Evolutionary conservation across 2,888 invertebrate genomes (phyloP), one percentile per base, ranked within the genome.

Genomic region (Tetragnatha montana): DNA sequence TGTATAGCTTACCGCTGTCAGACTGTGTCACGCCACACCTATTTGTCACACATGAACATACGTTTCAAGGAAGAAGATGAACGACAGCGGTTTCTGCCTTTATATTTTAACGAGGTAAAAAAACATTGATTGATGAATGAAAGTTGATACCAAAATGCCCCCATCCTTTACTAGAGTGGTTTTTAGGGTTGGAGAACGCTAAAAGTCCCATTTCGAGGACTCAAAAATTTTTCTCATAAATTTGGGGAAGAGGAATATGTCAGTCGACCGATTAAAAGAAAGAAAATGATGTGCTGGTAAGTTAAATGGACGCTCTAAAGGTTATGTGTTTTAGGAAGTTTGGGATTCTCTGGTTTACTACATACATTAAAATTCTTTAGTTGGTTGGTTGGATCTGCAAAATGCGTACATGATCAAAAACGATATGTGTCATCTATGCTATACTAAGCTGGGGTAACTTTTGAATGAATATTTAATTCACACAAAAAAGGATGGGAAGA

Each of bases 31-130:
- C 22, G 22, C 73, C 73, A 73, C 73, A 21, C 73, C 73, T 73
- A 73, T 22, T 73, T 73, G 73, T 73, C 73, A 22, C 73, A 22
- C 60, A 73, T 73, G 73, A 17, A 60, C 73, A 22, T 19, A 21
- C 19, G 8, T 73, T 73, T 21, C 12, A 10, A 19, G 22, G 73
- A 60, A 73, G 73, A 73, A 22, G 73, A 22, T 19, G 6, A 7
- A 73, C 22, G 21, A 73, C 21, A 73, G 22, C 21, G 19, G 19
- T 21, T 14, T n/a, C 12, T 22, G 19, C 21, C 22, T 73, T 19
- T 22, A 12, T 73, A 22, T 73, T 19, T 73, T 73, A 22, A 73
- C 73, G 22, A 73, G 73, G 21, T 73, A 73, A 22, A 22, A 73
- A 73, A 22, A 73, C 21, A 10, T 60, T 73, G 73, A 73, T 73